Evolutionary conservation across 2,888 invertebrate species (phyloP).

Genomic region (Pristionchus arcanus): DNA sequence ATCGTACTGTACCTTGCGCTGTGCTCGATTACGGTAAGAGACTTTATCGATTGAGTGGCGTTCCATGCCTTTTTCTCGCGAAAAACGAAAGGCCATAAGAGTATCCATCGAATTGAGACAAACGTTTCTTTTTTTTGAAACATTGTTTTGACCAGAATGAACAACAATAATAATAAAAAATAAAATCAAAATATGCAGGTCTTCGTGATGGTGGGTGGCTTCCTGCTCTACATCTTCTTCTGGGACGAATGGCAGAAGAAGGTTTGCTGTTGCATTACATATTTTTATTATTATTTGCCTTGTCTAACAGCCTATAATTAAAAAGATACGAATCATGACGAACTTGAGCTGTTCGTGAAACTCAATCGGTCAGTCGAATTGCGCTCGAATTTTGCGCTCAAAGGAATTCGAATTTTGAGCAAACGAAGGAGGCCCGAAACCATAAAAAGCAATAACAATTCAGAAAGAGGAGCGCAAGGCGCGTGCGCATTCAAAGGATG

Average conservation of each 20-base stretch:
- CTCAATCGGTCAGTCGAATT: no score
- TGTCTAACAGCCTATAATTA: background rate
- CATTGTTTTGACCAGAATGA: no score
- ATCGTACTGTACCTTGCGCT: conserved; percentile 71
- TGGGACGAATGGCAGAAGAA: conserved; percentile 54
- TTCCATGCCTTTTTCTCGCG: background rate
- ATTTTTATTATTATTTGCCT: background rate
- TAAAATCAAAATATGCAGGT: conserved; percentile 5
- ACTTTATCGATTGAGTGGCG: conserved; percentile 61
- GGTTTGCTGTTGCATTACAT: background rate
- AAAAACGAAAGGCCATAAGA: no score
- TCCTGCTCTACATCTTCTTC: conserved; percentile 48
- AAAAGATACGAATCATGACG: no score
- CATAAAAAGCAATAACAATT: background rate
- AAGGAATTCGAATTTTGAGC: no score
- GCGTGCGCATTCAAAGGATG: conserved; percentile 21
- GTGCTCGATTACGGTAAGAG: conserved; percentile 71
- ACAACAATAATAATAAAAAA: no score
- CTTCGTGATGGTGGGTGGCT: conserved; percentile 55
- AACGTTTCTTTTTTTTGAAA: no score
- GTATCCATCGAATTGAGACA: no score
- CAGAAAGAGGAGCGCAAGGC: conserved; percentile 48
- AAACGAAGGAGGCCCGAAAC: no score
- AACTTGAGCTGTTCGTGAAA: no score
- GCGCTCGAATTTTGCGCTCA: no score